Conservation (phyloP, 2,888 invertebrate genomes). For the Amphipyra tragopoginis region DNA sequence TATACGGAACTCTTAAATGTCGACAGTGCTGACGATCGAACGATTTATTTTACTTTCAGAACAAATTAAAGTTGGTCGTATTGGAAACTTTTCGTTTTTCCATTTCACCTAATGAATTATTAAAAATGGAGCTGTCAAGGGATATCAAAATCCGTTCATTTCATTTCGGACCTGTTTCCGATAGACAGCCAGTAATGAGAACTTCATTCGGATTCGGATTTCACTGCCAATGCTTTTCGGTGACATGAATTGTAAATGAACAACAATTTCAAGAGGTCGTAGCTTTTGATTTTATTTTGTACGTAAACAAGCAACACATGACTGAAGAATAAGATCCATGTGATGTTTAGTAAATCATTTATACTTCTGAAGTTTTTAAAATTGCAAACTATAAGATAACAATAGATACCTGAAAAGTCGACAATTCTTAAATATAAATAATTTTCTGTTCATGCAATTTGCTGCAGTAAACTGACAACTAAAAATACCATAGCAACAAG, state of each 20-base stretch:
- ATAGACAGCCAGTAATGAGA: conserved; percentile 69
- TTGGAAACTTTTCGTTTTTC: conserved; percentile 46
- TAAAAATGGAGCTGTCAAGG: conserved; percentile 68
- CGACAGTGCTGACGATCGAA: conserved; percentile 1
- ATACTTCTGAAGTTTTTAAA: no score
- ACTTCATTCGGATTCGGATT: conserved; percentile 66
- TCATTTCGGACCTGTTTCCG: conserved; percentile 60
- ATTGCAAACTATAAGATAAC: no score
- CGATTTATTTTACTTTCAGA: conserved; percentile 42
- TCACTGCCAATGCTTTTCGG: conserved; percentile 62
- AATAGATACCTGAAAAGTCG: no score
- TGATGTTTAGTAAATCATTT: no score
- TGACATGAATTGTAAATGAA: conserved; percentile 67
- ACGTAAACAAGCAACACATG: conserved; percentile 1
- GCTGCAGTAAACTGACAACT: background rate
- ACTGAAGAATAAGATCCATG: background rate
- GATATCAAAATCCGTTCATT: conserved; percentile 64
- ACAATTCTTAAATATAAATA: no score
- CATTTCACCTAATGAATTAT: conserved; percentile 58
- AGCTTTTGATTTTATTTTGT: conserved; percentile 51
- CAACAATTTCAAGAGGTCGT: conserved; percentile 53
- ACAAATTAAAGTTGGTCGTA: conserved; percentile 45
- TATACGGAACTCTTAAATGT: conserved; percentile 3
- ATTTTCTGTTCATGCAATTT: no score
- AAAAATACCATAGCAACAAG: background rate